Evolutionary conservation across 2,797 vertebrate genomes (phyloP).

Genomic region (Falco cherrug): DNA sequence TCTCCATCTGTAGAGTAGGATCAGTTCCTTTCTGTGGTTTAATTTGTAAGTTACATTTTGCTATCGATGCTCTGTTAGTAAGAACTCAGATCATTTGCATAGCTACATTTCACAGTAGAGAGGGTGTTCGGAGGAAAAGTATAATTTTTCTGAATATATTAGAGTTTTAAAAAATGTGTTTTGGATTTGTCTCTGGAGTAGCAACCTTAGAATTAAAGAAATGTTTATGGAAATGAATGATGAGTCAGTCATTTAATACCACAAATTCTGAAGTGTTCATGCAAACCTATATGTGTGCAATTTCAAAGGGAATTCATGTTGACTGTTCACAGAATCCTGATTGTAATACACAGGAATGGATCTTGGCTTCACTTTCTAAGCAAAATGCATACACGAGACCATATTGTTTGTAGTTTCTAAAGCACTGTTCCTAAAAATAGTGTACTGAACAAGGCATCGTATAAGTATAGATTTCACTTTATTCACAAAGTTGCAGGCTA

Average conservation of each 20-base stretch:
- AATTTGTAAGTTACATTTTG: conserved; percentile 13
- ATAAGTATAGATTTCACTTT: neutral
- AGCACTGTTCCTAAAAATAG: neutral
- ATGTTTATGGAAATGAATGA: neutral
- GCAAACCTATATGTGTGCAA: neutral
- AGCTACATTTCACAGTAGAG: neutral
- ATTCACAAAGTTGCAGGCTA: neutral
- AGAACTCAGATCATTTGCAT: conserved; percentile 16
- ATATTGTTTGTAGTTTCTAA: neutral
- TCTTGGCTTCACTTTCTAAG: neutral
- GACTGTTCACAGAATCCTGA: neutral
- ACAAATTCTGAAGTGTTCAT: neutral
- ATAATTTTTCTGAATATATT: neutral
- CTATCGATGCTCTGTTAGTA: neutral
- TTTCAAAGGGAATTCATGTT: neutral
- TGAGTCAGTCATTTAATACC: neutral
- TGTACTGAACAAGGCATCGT: neutral
- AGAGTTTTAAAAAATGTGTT: neutral
- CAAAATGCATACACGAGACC: neutral
- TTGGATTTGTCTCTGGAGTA: neutral
- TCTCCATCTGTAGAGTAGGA: conserved; percentile 18
- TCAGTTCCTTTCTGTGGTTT: conserved; percentile 7
- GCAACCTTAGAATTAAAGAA: neutral
- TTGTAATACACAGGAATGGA: neutral
- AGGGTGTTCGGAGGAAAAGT: neutral